Percentiles rank a stretch among this genome's conserved stretches.
Conservation (phyloP, 2,797 vertebrate genomes). For the Heliangelus exortis region DNA sequence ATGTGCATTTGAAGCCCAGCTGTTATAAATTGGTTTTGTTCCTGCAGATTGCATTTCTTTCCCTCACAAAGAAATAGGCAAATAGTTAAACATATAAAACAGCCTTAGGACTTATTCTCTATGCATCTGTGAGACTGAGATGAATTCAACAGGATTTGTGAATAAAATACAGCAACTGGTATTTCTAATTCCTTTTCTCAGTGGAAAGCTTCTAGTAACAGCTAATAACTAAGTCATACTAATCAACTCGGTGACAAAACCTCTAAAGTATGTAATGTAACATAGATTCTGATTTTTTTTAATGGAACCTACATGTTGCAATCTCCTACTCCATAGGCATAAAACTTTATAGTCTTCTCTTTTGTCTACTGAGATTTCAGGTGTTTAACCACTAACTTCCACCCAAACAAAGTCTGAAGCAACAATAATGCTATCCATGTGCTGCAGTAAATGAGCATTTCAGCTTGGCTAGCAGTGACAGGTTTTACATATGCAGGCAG, state of each 20-base stretch:
- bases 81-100: constrained; percentile 21
- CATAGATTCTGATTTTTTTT: constrained; percentile 61
- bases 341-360: constrained; percentile 75
- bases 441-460: constrained; percentile 53
- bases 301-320: constrained; percentile 65
- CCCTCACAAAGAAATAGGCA: neutral
- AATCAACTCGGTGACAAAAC: constrained; percentile 69
- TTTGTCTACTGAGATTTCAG: constrained; percentile 76
- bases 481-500: constrained; percentile 23
- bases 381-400: constrained; percentile 72
- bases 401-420: constrained; percentile 56
- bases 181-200: constrained; percentile 72
- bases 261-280: constrained; percentile 61
- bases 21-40: neutral
- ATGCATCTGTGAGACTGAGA: constrained; percentile 25
- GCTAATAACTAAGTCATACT: constrained; percentile 70
- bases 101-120: neutral
- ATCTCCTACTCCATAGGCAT: constrained; percentile 59
- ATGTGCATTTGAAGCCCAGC: constrained; percentile 6
- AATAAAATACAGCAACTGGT: constrained; percentile 41
- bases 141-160: constrained; percentile 39
- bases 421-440: constrained; percentile 73
- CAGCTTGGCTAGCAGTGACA: constrained; percentile 8
- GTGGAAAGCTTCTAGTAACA: constrained; percentile 72
- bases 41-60: neutral